Conservation (phyloP, 2,113 vertebrate genomes). For the Ariopsis seemanni region DNA sequence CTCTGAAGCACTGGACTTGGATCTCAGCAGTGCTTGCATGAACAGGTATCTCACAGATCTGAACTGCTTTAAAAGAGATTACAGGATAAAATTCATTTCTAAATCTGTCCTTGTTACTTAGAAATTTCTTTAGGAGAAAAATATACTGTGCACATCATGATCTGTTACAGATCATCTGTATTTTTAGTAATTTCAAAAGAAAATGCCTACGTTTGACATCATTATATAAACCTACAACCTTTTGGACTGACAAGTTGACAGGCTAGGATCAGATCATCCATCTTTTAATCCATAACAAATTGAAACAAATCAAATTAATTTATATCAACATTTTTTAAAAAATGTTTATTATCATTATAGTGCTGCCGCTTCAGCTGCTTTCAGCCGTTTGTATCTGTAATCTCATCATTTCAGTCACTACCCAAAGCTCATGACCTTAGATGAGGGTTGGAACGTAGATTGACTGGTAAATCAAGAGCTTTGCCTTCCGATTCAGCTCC, state of each 20-base stretch:
- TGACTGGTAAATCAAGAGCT: too few species aligned
- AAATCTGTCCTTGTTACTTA: neutral
- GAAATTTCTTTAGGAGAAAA: neutral
- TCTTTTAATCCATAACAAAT: neutral
- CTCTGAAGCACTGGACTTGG: conserved; percentile 11
- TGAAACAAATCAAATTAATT: too few species aligned
- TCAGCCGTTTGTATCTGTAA: too few species aligned
- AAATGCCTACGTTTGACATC: neutral
- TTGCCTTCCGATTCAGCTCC: too few species aligned
- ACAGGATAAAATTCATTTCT: neutral
- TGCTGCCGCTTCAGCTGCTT: too few species aligned
- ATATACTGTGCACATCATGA: neutral
- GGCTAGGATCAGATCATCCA: neutral
- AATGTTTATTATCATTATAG: too few species aligned
- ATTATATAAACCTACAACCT: neutral
- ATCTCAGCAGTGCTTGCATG: neutral
- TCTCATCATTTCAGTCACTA: too few species aligned
- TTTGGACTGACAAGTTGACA: neutral
- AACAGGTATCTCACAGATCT: neutral
- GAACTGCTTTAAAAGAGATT: neutral
- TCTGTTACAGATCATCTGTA: neutral
- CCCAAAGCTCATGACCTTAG: too few species aligned
- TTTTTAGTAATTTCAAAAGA: neutral
- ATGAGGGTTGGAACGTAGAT: too few species aligned
- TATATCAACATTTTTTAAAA: too few species aligned